A percentile compares a stretch with the other conserved stretches of the same genome.
These are phyloP conservation scores for Bathynomus jamesi DNA, from an alignment of 1,140 invertebrate genomes.

Conservation along the genomic window DNA sequence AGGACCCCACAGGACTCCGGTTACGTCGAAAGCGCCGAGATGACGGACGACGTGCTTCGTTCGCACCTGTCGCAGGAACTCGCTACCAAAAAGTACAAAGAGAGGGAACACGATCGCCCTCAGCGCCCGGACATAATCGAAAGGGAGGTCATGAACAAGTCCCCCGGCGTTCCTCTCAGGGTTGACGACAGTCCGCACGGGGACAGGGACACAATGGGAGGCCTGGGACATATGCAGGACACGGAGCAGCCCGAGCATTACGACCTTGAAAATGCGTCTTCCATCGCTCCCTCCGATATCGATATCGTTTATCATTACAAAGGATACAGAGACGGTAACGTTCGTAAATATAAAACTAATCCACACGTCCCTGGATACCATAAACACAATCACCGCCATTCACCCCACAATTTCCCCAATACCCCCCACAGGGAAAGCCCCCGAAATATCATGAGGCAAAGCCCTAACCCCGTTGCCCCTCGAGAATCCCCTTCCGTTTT, in stretches of 20 bases:
- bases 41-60: constrained; percentile 47
- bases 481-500: constrained; percentile 45
- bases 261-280: constrained; percentile 92
- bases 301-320: constrained; percentile 96
- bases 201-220: constrained; percentile 32
- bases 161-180: constrained; percentile 46
- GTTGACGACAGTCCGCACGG: constrained; percentile 37
- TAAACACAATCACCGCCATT: constrained; percentile 42
- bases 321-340: constrained; percentile 69
- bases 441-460: constrained; percentile 40
- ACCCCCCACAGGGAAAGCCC: constrained; percentile 56
- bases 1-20: constrained; percentile 40
- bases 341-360: constrained; percentile 66
- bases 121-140: constrained; percentile 89
- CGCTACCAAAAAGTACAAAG: constrained; percentile 68
- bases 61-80: constrained; percentile 53
- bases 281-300: constrained; percentile 93
- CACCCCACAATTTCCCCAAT: constrained; percentile 42
- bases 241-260: constrained; percentile 90
- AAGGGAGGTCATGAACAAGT: constrained; percentile 73
- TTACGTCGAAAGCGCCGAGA: constrained; percentile 50
- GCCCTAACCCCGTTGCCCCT: constrained; percentile 36
- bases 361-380: constrained; percentile 41
- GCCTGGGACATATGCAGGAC: constrained; percentile 45
- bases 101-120: constrained; percentile 65